Evolutionary conservation across 2,113 vertebrate species (phyloP), one percentile per base, ranked within the genome.

Genomic region (Halcyon malimbica): DNA sequence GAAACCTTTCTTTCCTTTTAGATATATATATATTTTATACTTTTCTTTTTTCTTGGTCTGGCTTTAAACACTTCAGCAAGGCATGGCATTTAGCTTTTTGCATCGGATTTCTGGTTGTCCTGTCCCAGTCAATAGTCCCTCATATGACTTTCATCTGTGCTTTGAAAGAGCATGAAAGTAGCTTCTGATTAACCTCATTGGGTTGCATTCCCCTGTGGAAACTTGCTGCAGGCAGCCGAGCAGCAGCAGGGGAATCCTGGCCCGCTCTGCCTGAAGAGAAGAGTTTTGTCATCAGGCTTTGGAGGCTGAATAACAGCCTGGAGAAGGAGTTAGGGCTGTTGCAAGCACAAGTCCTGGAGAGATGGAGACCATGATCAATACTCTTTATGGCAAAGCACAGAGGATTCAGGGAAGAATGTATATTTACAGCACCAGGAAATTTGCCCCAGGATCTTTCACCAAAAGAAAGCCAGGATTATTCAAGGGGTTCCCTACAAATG

Each of bases 91-190:
- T 21, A 51, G 60, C 16, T 46, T 67, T 57, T 37, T 41, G 17
- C 53, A 19, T 60, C 69, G 18, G 42, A 39, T 46, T 50, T 16
- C 25, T 77, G 54, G 48, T 29, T 24, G 35, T 20, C 19, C 2
- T 21, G 16, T 10, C 20, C 75, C 42, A 57, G 54, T 37, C 73
- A 41, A 26, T 5, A 20, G 35, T 51, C 65, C 51, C 39, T 33
- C 10, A 2, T 56, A 65, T 41, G 53, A 60, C 71, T 42, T 33
- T 19, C 1, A 1, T n/a, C 62, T 37, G 0, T 0, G 3, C 35
- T 79, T 53, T 48, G 69, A 25, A 54, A 5, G 12, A 63, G 44
- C 50, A 33, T 24, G 33, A 29, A 68, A 33, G 26, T 17, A 3
- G 39, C 50, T 73, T 64, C 23, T 35, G 53, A 33, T 65, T 33